Evolutionary conservation across 2,888 invertebrate species (phyloP).

Genomic region (Helobdella robusta): DNA sequence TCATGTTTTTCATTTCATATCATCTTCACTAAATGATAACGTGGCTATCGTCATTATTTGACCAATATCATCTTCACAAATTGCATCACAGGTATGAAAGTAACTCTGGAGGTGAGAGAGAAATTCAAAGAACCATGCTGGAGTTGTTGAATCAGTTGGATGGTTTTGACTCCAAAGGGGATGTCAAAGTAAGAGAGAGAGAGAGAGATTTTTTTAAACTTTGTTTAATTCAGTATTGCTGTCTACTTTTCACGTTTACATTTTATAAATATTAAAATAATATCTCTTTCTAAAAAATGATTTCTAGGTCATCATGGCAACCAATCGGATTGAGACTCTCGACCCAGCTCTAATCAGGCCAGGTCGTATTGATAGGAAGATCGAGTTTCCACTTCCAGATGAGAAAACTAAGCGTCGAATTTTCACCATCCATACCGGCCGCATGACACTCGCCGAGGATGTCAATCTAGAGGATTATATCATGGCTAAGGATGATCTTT

Average conservation of each 20-base stretch:
- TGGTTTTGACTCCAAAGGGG: slow-evolving; percentile 90
- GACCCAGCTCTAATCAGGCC: slow-evolving; percentile 97
- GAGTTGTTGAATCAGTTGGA: slow-evolving; percentile 95
- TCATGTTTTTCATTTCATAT: background rate
- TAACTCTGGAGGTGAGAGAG: slow-evolving; percentile 95
- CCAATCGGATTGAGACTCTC: slow-evolving; percentile 80
- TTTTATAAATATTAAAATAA: background rate
- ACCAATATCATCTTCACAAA: background rate
- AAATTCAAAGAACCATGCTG: slow-evolving; percentile 98
- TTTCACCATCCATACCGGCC: slow-evolving; percentile 94
- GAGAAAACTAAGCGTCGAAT: slow-evolving; percentile 88
- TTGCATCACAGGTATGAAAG: slow-evolving; percentile 70
- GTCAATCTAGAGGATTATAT: slow-evolving; percentile 93
- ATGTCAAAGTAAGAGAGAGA: slow-evolving; percentile 67
- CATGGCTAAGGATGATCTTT: slow-evolving; percentile 98
- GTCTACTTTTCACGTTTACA: background rate
- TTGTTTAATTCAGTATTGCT: background rate
- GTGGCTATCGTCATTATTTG: too few relatives aligned
- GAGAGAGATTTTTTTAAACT: background rate
- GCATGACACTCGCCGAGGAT: slow-evolving; percentile 93
- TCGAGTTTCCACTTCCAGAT: slow-evolving; percentile 96
- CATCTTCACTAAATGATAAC: too few relatives aligned
- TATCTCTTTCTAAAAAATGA: background rate
- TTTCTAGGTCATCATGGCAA: slow-evolving; percentile 50
- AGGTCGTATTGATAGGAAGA: slow-evolving; percentile 96